Evolutionary conservation across 2,888 invertebrate species (phyloP).

Genomic region (Schizotus pectinicornis): DNA sequence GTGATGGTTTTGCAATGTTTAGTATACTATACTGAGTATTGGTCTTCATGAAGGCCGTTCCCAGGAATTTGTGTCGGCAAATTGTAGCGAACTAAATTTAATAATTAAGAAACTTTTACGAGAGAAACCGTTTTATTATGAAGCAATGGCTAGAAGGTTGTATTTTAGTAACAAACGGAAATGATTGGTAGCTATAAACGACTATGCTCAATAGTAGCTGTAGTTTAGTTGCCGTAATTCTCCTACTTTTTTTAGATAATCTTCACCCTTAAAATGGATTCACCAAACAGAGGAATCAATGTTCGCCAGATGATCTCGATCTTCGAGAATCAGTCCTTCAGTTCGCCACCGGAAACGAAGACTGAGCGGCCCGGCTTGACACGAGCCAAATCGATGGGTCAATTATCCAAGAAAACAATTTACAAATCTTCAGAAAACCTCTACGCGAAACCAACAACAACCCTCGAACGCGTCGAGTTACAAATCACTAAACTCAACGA

Average conservation of each 20-base stretch:
- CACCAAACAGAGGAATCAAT: neutral
- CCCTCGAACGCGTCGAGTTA: slow-evolving; percentile 10
- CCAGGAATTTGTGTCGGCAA: too few relatives aligned
- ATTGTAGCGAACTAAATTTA: too few relatives aligned
- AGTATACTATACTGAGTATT: too few relatives aligned
- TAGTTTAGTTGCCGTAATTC: neutral
- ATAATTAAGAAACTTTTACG: too few relatives aligned
- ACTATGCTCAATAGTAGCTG: too few relatives aligned
- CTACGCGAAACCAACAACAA: neutral
- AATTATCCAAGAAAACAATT: neutral
- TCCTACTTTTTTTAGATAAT: neutral
- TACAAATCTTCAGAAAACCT: neutral
- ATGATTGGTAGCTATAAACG: too few relatives aligned
- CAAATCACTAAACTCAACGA: slow-evolving; percentile 9
- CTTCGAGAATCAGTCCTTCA: slow-evolving; percentile 14
- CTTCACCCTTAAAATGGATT: neutral
- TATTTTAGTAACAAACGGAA: too few relatives aligned
- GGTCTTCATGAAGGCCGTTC: too few relatives aligned
- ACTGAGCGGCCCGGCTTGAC: neutral
- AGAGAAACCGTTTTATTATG: too few relatives aligned
- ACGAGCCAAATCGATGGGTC: slow-evolving; percentile 11
- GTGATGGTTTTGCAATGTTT: too few relatives aligned
- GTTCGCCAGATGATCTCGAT: slow-evolving; percentile 21
- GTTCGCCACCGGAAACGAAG: neutral
- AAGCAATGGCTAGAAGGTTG: too few relatives aligned